phyloP scores from a whole-genome alignment of 2,888 invertebrate genomes.

The Macrophya alboannulata region DNA sequence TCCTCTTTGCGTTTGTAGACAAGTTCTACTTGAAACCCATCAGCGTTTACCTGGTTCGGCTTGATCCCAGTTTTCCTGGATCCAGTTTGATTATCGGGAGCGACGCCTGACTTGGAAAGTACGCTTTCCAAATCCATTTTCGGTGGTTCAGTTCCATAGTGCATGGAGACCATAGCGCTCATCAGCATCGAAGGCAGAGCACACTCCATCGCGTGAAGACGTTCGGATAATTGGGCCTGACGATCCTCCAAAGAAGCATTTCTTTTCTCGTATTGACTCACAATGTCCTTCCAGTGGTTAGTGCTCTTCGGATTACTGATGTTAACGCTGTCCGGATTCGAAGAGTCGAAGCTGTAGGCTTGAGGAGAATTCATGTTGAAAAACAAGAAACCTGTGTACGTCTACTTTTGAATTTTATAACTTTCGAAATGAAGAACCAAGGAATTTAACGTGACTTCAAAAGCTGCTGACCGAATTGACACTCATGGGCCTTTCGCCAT shows the following conservation, averaged over 20 bases:
- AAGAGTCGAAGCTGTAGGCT: not conserved
- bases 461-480: not conserved
- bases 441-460: not conserved
- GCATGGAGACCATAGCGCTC: constrained; percentile 25
- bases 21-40: constrained; percentile 7
- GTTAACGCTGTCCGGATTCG: not conserved
- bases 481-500: constrained; percentile 19
- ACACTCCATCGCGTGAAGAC: constrained; percentile 45
- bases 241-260: constrained; percentile 49
- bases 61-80: not conserved
- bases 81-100: not conserved
- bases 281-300: constrained; percentile 40
- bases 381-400: not conserved
- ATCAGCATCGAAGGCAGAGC: constrained; percentile 28
- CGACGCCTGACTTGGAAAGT: constrained; percentile 32
- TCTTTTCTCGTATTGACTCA: constrained; percentile 36
- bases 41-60: not conserved
- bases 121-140: constrained; percentile 45
- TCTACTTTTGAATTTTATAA: not conserved
- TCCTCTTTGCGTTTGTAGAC: constrained; percentile 25
- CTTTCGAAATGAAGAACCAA: not conserved
- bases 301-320: not conserved
- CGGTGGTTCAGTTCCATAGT: constrained; percentile 42
- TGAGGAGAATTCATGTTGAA: not conserved
- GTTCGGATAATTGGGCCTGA: constrained; percentile 40